Conservation (phyloP, 1,140 invertebrate species). For the Dendrolimus kikuchii region DNA sequence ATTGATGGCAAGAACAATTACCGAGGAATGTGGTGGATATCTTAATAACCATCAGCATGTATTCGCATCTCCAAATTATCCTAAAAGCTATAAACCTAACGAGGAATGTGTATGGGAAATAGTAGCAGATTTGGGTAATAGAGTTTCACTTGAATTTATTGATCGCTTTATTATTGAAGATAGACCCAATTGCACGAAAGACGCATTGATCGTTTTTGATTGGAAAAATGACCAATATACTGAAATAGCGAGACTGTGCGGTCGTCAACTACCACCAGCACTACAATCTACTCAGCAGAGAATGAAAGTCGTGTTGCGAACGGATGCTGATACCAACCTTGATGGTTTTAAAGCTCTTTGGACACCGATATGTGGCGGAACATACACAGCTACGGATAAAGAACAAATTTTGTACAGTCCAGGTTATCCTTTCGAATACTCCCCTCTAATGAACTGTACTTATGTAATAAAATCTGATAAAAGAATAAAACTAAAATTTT, state of each 20-base stretch:
- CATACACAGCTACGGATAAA: slow-evolving; percentile 71
- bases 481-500: slow-evolving; percentile 37
- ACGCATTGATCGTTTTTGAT: slow-evolving; percentile 75
- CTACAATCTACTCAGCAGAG: slow-evolving; percentile 77
- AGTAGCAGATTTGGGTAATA: slow-evolving; percentile 75
- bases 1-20: slow-evolving; percentile 27
- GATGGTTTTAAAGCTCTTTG: slow-evolving; percentile 82
- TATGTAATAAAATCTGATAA: slow-evolving; percentile 75
- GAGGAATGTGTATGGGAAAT: slow-evolving; percentile 88
- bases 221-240: slow-evolving; percentile 67
- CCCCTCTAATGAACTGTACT: slow-evolving; percentile 75
- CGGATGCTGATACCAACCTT: slow-evolving; percentile 76
- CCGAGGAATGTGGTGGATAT: slow-evolving; percentile 72
- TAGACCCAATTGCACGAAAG: slow-evolving; percentile 81
- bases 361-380: slow-evolving; percentile 81
- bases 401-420: slow-evolving; percentile 80
- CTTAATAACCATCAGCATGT: slow-evolving; percentile 55
- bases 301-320: slow-evolving; percentile 81
- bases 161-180: slow-evolving; percentile 84
- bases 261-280: slow-evolving; percentile 74
- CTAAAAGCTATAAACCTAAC: slow-evolving; percentile 79
- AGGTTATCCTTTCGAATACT: slow-evolving; percentile 79
- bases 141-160: slow-evolving; percentile 79
- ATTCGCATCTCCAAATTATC: slow-evolving; percentile 75
- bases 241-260: slow-evolving; percentile 79